Percentiles rank a stretch among this genome's conserved stretches.
Evolutionary conservation across 2,888 invertebrate species (phyloP).

Genomic region (Noctua janthe): DNA sequence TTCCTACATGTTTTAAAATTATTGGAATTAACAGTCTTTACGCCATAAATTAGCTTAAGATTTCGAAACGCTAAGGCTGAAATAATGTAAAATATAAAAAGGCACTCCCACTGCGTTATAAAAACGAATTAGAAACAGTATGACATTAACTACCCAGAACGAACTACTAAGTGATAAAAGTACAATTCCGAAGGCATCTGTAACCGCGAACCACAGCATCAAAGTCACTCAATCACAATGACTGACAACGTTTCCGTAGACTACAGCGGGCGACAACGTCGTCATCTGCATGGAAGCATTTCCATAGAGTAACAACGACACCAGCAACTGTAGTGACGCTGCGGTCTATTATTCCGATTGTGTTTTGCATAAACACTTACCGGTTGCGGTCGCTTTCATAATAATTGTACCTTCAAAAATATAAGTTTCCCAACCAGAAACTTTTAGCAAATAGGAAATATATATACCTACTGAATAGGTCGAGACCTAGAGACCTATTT

Average conservation of each 20-base stretch:
- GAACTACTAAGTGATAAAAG: not conserved
- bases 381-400: not conserved
- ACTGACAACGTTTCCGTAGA: not conserved
- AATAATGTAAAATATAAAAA: slow-evolving; percentile 30
- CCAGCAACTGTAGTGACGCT: not conserved
- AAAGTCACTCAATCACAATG: not conserved
- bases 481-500: not conserved
- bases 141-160: slow-evolving; percentile 24
- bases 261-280: not conserved
- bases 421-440: not conserved
- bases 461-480: not conserved
- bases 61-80: not conserved
- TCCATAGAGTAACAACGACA: not conserved
- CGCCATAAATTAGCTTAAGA: slow-evolving; percentile 15
- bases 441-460: not conserved
- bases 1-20: not conserved
- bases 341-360: not conserved
- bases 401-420: not conserved
- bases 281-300: not conserved
- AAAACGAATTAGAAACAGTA: slow-evolving; percentile 28
- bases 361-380: not conserved
- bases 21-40: not conserved
- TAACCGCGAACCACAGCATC: not conserved
- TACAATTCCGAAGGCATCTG: not conserved
- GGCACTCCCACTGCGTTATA: slow-evolving; percentile 8